Evolutionary conservation across 2,113 vertebrate genomes (phyloP), one percentile per base, ranked within the genome.

Genomic region (Pseudorectes ferrugineus): DNA sequence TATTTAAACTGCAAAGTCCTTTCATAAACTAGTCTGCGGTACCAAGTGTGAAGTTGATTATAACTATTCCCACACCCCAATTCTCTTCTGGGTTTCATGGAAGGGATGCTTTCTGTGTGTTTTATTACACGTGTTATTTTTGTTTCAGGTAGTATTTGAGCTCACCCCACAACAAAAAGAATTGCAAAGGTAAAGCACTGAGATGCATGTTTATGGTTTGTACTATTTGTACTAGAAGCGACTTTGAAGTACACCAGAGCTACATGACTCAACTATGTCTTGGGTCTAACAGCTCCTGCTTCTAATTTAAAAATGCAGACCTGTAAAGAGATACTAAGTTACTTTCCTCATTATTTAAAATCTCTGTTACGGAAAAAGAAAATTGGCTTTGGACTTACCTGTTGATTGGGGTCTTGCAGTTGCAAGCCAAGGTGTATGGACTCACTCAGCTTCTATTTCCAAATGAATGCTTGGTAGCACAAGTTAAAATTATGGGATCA

Each of bases 121-220:
- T 85, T 91, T 59, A 80, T 43, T n/a, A 90, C 25, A 42, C 73
- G 42, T 73, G 20, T 77, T 87, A 55, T 83, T 92, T 97, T 84
- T 95, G 29, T 98, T 97, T 85, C 96, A 99, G 99, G 99, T 98
- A 45, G 93, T 98, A 63, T 99, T 99, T 98, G 99, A 99, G 33
- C 98, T 99, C 35, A 98, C 98, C 43, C 98, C 99, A 59, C 97
- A 98, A 70, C 99, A 99, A 89, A 98, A 97, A 97, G 97, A 98
- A 59, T 99, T 99, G 99, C 99, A 99, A 92, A 99, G 99, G 99
- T 99, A 99, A 84, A 59, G 31, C 76, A 71, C 57, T 49, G 46
- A 54, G 28, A 31, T 54, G 22, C 10, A 14, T 77, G 20, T 35
- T 26, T 91, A 4, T 59, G 36, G 48, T 74, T 89, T 89, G 29